Evolutionary conservation across 2,797 vertebrate genomes (phyloP).

Genomic region (Girardinus metallicus): DNA sequence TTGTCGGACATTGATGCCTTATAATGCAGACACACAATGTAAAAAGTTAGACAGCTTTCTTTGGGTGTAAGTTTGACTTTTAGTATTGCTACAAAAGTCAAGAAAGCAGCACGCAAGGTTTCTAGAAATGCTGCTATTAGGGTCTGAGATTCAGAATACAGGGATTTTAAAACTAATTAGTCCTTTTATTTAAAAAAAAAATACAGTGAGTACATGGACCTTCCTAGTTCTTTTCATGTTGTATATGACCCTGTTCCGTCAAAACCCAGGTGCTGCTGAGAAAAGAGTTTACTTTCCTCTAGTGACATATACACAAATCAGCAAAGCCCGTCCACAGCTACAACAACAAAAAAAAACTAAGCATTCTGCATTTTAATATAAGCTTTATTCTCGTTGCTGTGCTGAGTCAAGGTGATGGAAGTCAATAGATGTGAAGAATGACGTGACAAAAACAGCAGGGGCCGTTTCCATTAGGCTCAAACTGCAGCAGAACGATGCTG

Average conservation of each 20-base stretch:
- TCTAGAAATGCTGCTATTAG: not conserved
- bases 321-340: constrained; percentile 11
- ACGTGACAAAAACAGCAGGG: constrained; percentile 1
- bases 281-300: constrained; percentile 3
- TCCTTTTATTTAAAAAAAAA: not conserved
- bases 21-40: not conserved
- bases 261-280: constrained; percentile 33
- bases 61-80: constrained; percentile 14
- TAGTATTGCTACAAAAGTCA: not conserved
- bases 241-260: not conserved
- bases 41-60: not conserved
- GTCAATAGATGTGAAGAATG: constrained; percentile 1
- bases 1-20: not conserved
- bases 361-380: constrained; percentile 1
- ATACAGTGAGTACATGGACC: not conserved
- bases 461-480: constrained; percentile 10
- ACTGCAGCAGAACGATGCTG: not conserved
- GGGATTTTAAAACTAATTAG: constrained; percentile 14
- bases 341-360: constrained; percentile 9
- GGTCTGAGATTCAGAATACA: constrained; percentile 10
- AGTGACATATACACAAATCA: constrained; percentile 18
- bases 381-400: not conserved
- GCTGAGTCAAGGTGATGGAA: constrained; percentile 10
- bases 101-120: constrained; percentile 11
- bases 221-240: not conserved